These are phyloP conservation scores for Morpho deidamia DNA, from an alignment of 2,888 invertebrate genomes.

Conservation along the genomic window DNA sequence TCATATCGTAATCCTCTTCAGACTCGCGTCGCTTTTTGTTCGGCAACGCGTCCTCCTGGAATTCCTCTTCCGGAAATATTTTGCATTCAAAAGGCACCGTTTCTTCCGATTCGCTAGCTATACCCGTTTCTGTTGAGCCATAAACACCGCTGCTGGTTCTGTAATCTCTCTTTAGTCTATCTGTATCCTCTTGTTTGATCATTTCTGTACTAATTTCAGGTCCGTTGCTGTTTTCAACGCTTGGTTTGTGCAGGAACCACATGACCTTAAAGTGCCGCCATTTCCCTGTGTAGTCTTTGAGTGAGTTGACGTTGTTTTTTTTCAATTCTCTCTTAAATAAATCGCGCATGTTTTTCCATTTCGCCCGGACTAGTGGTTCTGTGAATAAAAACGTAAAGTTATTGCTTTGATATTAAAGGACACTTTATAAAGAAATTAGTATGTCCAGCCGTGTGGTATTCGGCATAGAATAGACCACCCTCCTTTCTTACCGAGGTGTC, in stretches of 20 bases:
- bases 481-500: too few relatives aligned
- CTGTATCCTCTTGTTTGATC: neutral
- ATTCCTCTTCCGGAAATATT: neutral
- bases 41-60: conserved; percentile 27
- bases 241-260: conserved; percentile 33
- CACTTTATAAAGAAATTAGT: too few relatives aligned
- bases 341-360: conserved; percentile 52
- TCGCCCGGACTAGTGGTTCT: conserved; percentile 38
- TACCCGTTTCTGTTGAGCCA: neutral
- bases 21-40: conserved; percentile 19
- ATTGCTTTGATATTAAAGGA: neutral
- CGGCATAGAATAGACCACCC: too few relatives aligned
- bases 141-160: neutral
- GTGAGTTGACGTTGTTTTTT: conserved; percentile 21
- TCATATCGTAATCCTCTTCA: conserved; percentile 42
- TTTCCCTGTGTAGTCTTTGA: conserved; percentile 34
- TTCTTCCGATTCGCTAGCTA: neutral
- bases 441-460: too few relatives aligned
- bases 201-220: too few relatives aligned
- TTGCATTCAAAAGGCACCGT: neutral
- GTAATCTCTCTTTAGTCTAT: neutral
- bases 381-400: conserved; percentile 22
- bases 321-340: conserved; percentile 39
- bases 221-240: conserved; percentile 8
- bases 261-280: conserved; percentile 43